Evolutionary conservation across 2,797 vertebrate species (phyloP).

Genomic region (Eurystomus glaucurus): DNA sequence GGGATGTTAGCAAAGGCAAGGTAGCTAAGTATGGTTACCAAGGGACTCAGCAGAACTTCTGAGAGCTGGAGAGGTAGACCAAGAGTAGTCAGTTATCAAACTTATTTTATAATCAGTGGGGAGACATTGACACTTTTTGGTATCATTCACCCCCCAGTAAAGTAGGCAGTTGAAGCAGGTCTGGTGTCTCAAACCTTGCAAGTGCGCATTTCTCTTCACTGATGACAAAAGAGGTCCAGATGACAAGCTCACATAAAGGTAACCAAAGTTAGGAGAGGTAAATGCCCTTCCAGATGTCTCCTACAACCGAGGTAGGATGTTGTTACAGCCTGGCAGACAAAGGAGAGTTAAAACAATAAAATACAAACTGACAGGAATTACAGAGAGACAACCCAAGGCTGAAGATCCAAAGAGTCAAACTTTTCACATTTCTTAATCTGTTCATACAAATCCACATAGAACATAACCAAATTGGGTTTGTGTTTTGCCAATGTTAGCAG

Average conservation of each 20-base stretch:
- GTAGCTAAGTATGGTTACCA: neutral
- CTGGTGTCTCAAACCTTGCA: neutral
- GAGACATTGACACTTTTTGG: neutral
- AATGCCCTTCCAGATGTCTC: neutral
- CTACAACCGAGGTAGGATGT: fast-evolving
- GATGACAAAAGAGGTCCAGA: neutral
- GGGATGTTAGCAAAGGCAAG: neutral
- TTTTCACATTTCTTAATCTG: neutral
- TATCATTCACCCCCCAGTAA: neutral
- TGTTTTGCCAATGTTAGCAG: neutral
- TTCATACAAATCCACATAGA: neutral
- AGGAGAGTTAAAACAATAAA: neutral
- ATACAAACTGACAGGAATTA: neutral
- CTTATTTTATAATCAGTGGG: neutral
- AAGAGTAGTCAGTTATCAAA: neutral
- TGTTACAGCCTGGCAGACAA: neutral
- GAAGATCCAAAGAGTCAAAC: neutral
- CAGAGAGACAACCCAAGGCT: neutral
- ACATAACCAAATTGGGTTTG: neutral
- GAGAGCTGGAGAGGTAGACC: neutral
- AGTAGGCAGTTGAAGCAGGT: neutral
- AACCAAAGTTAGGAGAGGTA: neutral
- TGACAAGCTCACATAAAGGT: neutral
- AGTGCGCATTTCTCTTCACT: neutral
- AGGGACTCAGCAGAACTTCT: neutral